Base-by-base conservation (phyloP, 2,797 vertebrate species). In the Catostomus latipinnis region DNA sequence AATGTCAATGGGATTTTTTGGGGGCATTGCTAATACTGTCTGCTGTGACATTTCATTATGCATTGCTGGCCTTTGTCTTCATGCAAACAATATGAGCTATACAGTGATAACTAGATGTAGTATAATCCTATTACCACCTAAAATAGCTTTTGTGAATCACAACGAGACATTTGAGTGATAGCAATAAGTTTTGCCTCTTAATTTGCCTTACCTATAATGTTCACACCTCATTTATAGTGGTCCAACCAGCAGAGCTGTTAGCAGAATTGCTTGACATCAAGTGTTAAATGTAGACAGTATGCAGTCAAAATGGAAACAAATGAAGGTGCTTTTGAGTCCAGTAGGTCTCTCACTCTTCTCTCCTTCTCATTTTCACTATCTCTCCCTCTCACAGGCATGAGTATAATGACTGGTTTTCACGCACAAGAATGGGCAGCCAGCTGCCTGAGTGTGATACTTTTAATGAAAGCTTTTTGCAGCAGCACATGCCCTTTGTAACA, bases 331-430 rank as follows among this genome's bases (percentile, higher is more conserved):
- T 78, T 45, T 65, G 22, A 69, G 57, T 78, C 56, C 7, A 14
- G 18, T 70, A 48, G 18, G 56, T 78, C 48, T 70, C 57, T 77
- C 34, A 34, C 34, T 34, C 34, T 34, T 34, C 34, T 34, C 34
- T 34, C 34, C 34, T 34, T 34, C 34, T 34, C 9, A 18, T 49
- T 78, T 34, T 63, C 76, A 71, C 68, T 62, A 54, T 71, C 68
- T 56, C 57, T 54, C 34, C 34, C 67, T 45, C 68, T 46, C 43
- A 62, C 58, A 60, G 56, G 61, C 75, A 77, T 69, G 77, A 57
- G 69, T 49, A 66, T 79, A 79, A 79, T 79, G 68, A 65, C 58
- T 63, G 77, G 77, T 79, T 71, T 79, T 66, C 52, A 79, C 49
- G 52, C 69, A 72, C 69, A 79, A 79, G 69, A 79, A 79, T 58